These are phyloP conservation scores for Sanderia malayensis DNA, from an alignment of 30 jellyfish, hydroid and myxozoan species.

Conservation along the genomic window DNA sequence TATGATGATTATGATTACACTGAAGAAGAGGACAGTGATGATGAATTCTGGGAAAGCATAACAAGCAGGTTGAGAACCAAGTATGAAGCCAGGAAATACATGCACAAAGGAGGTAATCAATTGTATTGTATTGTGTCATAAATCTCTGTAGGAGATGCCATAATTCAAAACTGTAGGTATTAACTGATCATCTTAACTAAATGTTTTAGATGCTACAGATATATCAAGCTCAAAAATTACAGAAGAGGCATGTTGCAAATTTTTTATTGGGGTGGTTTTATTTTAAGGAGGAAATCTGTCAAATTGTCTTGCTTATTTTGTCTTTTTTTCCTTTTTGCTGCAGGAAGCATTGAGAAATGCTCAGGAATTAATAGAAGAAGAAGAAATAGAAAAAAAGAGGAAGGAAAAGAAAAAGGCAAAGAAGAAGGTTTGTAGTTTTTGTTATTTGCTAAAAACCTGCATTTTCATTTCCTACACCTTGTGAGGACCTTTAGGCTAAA, in stretches of 20 bases:
- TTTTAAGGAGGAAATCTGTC: background rate
- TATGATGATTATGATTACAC: slow-evolving; percentile 87
- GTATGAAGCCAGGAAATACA: slow-evolving; percentile 84
- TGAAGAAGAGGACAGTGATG: slow-evolving; percentile 91
- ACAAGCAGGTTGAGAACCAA: slow-evolving; percentile 84
- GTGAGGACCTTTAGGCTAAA: too few species aligned
- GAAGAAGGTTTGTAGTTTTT: too few species aligned
- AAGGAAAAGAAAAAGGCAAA: slow-evolving; percentile 95
- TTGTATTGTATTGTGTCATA: too few species aligned
- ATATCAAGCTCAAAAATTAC: slow-evolving; percentile 51
- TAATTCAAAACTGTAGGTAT: too few species aligned
- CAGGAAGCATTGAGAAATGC: slow-evolving; percentile 96
- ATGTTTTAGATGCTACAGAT: slow-evolving; percentile 46
- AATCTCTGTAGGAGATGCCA: too few species aligned
- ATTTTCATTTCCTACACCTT: too few species aligned
- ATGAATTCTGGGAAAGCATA: slow-evolving; percentile 82
- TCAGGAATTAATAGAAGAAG: slow-evolving; percentile 91
- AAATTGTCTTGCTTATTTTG: background rate
- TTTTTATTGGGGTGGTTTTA: background rate
- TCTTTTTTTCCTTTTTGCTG: too few species aligned
- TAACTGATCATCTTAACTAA: too few species aligned
- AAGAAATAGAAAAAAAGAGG: slow-evolving; percentile 80
- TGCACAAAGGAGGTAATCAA: slow-evolving; percentile 74
- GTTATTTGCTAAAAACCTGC: too few species aligned
- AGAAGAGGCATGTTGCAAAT: slow-evolving; percentile 39